phyloP scores from a whole-genome alignment of 2,797 vertebrate species.

The Chloroceryle inda region DNA sequence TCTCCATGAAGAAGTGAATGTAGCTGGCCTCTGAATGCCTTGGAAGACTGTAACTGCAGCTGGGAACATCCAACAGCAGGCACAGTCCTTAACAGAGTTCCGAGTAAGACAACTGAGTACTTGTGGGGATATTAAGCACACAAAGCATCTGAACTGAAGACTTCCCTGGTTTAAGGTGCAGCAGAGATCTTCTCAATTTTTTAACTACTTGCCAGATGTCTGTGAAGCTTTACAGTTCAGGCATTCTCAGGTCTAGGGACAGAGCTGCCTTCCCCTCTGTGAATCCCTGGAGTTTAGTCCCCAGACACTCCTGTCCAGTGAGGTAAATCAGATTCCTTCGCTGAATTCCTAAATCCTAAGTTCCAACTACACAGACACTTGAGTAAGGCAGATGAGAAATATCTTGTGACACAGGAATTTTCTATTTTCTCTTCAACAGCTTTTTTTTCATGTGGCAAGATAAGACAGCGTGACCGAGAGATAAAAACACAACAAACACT shows the following conservation, averaged over 20 bases:
- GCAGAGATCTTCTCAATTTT: neutral
- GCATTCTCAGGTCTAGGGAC: neutral
- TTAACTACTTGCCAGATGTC: neutral
- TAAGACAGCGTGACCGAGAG: neutral
- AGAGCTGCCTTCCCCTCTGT: neutral
- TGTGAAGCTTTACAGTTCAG: neutral
- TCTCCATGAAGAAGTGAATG: neutral
- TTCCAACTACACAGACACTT: neutral
- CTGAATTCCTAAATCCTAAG: neutral
- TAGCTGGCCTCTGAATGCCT: neutral
- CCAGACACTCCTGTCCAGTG: neutral
- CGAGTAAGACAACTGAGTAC: neutral
- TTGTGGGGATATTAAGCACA: fast-evolving
- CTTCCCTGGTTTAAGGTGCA: neutral
- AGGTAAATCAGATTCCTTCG: neutral
- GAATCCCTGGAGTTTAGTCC: neutral
- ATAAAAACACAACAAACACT: neutral
- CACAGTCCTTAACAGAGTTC: neutral
- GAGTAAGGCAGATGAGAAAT: neutral
- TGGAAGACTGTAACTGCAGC: neutral
- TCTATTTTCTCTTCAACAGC: neutral
- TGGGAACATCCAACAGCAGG: neutral
- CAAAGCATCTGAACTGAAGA: neutral
- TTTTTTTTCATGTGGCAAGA: neutral
- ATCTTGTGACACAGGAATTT: neutral